Base-by-base conservation (phyloP, 2,888 invertebrate genomes). In the Sphecodes monilicornis region DNA sequence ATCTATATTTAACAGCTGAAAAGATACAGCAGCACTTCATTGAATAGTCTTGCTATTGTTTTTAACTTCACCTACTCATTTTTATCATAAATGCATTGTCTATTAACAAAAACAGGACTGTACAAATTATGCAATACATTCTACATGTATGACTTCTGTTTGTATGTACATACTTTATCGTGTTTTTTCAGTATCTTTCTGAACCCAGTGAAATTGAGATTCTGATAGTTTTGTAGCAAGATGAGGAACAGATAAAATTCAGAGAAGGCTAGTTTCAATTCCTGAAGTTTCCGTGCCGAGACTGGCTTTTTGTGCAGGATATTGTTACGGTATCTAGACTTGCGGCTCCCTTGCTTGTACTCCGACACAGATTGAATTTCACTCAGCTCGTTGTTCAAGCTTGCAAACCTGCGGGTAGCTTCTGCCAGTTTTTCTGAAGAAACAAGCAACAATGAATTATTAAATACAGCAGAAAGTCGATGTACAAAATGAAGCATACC, bases 111-210 rank as follows among this genome's bases (percentile, higher is more conserved):
- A 64, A 18, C 64, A 64, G 18, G 32, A 29, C 18, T 64, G 32
- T 29, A 32, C 2, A 64, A 32, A 64, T 64, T 60, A 29, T 29
- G 13, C 11, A 26, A n/a, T 57, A 26, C 2, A 60, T 11, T 16
- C 26, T 60, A 60, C 26, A 29, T 26, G 32, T 22, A 4, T 8
- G 6, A 10, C 6, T 26, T 13, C 26, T 0, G 1, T 11, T 22
- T 32, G 1, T 22, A 60, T 57, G 11, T 22, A 69, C 82, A 13
- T 93, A 97, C 97, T 95, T 98, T 98, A 94, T 98, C 98, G 94
- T 98, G 98, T 94, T 98, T 98, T 94, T 98, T 98, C 69, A 98
- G 95, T 89, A 98, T 98, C 95, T 98, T 98, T 66, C 98, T 96
- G 95, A 98, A 98, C 2, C 98, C 98, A 8, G 98, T 98, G 91